Base-by-base conservation (phyloP, 2,888 invertebrate species). In the Amiota minor region DNA sequence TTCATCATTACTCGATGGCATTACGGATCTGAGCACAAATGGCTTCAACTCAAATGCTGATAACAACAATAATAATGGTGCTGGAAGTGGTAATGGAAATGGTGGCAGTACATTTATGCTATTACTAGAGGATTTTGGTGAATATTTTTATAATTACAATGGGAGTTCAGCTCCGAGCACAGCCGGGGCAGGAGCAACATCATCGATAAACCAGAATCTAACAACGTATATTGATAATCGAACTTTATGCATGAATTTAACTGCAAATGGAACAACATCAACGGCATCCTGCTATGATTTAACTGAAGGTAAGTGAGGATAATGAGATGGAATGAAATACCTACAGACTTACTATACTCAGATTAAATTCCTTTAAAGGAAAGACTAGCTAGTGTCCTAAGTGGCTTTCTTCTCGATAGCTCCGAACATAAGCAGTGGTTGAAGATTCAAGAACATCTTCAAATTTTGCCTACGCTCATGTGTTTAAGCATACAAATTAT, bases 51-150 rank as follows among this genome's bases (percentile, higher is more conserved):
- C 61, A 16, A 59, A 14, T 59, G 53, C 53, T 53, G 53, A n/a
- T 14, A 53, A 53, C 16, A n/a, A 53, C 53, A 16, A 16, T 56
- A 14, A 14, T n/a, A 20, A 20, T n/a, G 64, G 64, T 14, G 70
- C 23, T 9, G 71, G 20, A 11, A 70, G 71, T 4, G 53, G 49
- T 55, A 72, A 77, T 4, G 75, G 75, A 45, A 81, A 81, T n/a
- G 84, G 87, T 23, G 90, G 90, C 74, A 90, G 89, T 79, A 88
- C 90, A 56, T 92, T 93, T 82, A 91, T 93, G 91, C 91, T 93
- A 88, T 89, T 94, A 72, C 92, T 95, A 65, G 94, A 95, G 82
- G 95, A 95, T 86, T 93, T 95, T 87, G 95, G 94, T 90, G 95
- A 95, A 87, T 95, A 94, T 89, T 93, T 95, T 88, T 93, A 92